These are phyloP conservation scores for Uromys caudimaculatus DNA, from an alignment of 2,797 vertebrate species.

Conservation along the genomic window DNA sequence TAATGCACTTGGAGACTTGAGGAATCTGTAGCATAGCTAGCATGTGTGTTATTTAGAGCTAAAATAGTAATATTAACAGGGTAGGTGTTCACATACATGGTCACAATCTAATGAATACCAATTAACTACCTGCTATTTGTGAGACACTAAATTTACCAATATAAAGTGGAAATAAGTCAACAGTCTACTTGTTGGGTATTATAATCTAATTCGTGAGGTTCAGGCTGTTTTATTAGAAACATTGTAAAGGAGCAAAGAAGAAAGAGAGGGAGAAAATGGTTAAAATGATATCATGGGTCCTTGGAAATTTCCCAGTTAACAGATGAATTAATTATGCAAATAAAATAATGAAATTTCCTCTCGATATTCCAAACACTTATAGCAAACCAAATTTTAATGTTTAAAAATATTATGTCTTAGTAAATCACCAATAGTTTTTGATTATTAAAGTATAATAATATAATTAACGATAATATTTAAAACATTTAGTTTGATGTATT, in stretches of 20 bases:
- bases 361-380: not conserved
- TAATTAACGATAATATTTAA: not conserved
- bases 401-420: not conserved
- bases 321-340: not conserved
- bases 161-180: not conserved
- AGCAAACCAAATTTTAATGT: not conserved
- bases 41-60: not conserved
- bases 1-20: not conserved
- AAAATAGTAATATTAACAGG: not conserved
- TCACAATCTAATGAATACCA: not conserved
- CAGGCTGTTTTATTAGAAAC: not conserved
- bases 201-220: not conserved
- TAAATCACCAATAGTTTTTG: not conserved
- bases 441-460: not conserved
- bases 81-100: not conserved
- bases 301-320: not conserved
- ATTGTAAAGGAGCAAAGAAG: not conserved
- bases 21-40: not conserved
- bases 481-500: not conserved
- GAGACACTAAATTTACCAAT: not conserved
- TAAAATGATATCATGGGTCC: not conserved
- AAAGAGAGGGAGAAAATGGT: not conserved
- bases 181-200: not conserved
- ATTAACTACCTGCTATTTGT: not conserved
- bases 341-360: not conserved